Conservation (phyloP, 2,113 vertebrate species). For the Perca flavescens region DNA sequence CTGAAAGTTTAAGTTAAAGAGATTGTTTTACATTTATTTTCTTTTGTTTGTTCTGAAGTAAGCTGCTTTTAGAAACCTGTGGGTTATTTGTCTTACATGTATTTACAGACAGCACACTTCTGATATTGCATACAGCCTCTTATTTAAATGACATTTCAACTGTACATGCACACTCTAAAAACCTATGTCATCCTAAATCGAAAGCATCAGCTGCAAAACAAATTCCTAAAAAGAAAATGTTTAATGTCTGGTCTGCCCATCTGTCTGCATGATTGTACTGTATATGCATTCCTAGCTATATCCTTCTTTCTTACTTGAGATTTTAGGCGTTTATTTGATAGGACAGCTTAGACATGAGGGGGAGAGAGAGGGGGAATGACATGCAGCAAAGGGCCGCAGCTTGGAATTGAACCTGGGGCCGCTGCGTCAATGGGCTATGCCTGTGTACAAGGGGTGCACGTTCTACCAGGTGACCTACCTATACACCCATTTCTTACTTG, state of each 20-base stretch:
- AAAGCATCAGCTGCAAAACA: not conserved
- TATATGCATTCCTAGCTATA: not conserved
- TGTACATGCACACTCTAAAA: not conserved
- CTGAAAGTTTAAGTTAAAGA: no score
- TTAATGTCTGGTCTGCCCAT: not conserved
- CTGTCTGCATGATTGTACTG: not conserved
- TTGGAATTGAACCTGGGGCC: no score
- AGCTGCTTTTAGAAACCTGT: slow-evolving; percentile 11
- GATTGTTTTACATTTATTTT: not conserved
- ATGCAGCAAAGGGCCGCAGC: no score
- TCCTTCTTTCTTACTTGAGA: no score
- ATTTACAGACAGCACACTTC: not conserved
- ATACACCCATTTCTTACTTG: slow-evolving; percentile 77
- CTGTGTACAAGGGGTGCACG: no score
- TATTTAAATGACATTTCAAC: not conserved
- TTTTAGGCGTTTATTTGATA: no score
- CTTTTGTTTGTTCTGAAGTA: not conserved
- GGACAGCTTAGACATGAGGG: no score
- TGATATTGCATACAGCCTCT: not conserved
- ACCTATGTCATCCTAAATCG: not conserved
- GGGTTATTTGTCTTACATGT: not conserved
- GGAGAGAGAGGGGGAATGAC: no score
- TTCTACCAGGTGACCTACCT: no score
- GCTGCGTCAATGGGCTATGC: no score
- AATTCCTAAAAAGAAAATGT: not conserved